Base-by-base conservation (phyloP, 92 coral and sea anemone species). In the Porites rus region DNA sequence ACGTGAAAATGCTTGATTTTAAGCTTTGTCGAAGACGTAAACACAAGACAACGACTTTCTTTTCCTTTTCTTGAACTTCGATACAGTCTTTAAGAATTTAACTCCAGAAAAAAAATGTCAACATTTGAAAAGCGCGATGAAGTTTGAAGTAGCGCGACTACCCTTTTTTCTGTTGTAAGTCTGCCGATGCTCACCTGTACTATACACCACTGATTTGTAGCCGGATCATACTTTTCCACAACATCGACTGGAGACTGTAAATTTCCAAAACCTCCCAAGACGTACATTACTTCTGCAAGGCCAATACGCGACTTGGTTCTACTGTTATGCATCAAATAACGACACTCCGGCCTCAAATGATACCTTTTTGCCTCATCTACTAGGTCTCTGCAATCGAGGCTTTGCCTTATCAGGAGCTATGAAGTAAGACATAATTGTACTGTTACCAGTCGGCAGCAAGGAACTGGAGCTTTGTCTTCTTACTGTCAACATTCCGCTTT, bases 221-320 rank as follows among this genome's bases (percentile, higher is more conserved):
- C 90, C n/a, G 99, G 96, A 73, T 97, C 98, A 83, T 89, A 95
- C 84, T 92, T 97, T 89, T 97, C 99, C 9, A 91, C 99, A 65
- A 90, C 92, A 84, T 97, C 98, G 21, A 97, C 94, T 0, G 99
- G 98, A 18, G 97, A 92, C 74, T 97, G 99, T 83, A 88, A 82
- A 87, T 90, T 92, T n/a, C 98, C 98, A 92, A 97, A 97, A 13
- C 99, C 99, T 74, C 99, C 99, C 78, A 97, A 76, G n/a, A 97
- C 95, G 66, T 97, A 97, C 84, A 97, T 80, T 80, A 97, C 95
- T 80, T 97, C 98, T 28, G 93, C 93, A 75, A 91, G 85, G 59
- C 99, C 99, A 85, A 91, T 74, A 54, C 99, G 87, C 22, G 99
- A 82, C 78, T 94, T 94, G 13, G 97, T 95, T 76, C 99, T 91